Percentiles rank a stretch among this genome's conserved stretches.
phyloP scores from a whole-genome alignment of 2,113 vertebrate genomes.

The Muntiacus muntjak region DNA sequence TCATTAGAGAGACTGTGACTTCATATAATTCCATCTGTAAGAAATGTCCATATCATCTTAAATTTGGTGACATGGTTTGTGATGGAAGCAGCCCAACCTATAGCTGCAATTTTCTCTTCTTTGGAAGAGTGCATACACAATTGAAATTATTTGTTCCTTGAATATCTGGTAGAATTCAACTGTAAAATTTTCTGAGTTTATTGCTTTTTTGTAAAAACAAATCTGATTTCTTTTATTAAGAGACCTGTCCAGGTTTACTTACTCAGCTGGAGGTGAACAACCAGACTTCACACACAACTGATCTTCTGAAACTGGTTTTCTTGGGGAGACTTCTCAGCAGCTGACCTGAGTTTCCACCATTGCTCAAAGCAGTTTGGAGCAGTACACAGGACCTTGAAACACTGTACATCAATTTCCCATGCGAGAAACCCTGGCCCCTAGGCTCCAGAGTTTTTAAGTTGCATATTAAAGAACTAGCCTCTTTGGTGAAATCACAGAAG shows the following conservation, averaged over 20 bases:
- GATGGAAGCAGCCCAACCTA: neutral
- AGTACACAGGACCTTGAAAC: neutral
- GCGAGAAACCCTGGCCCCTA: fast-evolving
- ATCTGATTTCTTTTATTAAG: neutral
- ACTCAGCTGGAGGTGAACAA: neutral
- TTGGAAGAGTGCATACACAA: neutral
- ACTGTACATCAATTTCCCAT: neutral
- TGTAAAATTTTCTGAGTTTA: neutral
- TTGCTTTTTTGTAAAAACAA: neutral
- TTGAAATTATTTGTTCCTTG: neutral
- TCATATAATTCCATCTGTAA: neutral
- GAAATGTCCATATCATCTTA: neutral
- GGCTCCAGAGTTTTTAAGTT: neutral
- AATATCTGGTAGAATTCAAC: neutral
- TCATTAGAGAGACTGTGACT: neutral
- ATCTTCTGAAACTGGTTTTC: neutral
- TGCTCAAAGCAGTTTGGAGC: neutral
- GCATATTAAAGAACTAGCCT: neutral
- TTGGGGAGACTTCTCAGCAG: neutral
- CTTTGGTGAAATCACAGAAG: neutral
- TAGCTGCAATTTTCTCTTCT: neutral
- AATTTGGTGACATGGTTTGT: neutral
- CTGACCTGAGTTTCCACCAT: neutral
- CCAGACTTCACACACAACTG: neutral
- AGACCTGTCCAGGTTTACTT: neutral